phyloP scores from a whole-genome alignment of 92 coral and sea anemone genomes.

The Ricordea florida region DNA sequence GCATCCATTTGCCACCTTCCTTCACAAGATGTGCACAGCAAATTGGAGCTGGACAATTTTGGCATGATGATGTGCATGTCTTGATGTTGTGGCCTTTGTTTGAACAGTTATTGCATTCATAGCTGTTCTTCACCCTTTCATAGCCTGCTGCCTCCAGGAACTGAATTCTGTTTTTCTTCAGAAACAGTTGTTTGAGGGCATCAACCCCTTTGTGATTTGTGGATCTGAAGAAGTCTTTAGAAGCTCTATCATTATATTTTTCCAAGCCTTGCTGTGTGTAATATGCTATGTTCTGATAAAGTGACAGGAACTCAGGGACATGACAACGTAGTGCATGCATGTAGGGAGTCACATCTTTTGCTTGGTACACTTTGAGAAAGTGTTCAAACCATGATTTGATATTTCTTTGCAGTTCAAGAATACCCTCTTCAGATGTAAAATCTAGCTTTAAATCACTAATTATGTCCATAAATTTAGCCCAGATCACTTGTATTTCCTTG shows the following conservation, averaged over 20 bases:
- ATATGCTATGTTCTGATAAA: slow-evolving; percentile 40
- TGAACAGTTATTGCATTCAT: slow-evolving; percentile 54
- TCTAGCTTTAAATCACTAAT: slow-evolving; percentile 47
- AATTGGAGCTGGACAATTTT: slow-evolving; percentile 16
- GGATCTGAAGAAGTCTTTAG: slow-evolving; percentile 50
- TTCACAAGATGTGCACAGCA: slow-evolving; percentile 71
- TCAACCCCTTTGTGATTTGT: slow-evolving; percentile 58
- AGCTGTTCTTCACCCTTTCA: slow-evolving; percentile 41
- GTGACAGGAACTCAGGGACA: slow-evolving; percentile 49
- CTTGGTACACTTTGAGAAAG: slow-evolving; percentile 48
- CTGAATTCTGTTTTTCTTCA: slow-evolving; percentile 59
- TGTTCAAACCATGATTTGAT: slow-evolving; percentile 6
- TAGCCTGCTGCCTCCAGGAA: slow-evolving; percentile 54
- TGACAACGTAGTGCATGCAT: slow-evolving; percentile 65
- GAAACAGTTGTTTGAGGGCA: slow-evolving; percentile 54
- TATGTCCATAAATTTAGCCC: slow-evolving; percentile 42
- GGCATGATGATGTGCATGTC: slow-evolving; percentile 56
- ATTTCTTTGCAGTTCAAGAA: slow-evolving; percentile 8
- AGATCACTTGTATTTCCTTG: slow-evolving; percentile 42
- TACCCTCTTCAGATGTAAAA: slow-evolving; percentile 28
- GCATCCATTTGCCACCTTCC: slow-evolving; percentile 38
- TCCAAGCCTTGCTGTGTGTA: slow-evolving; percentile 65
- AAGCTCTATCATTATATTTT: slow-evolving; percentile 53
- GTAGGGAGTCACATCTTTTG: slow-evolving; percentile 60
- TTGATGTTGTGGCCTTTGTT: slow-evolving; percentile 55